Evolutionary conservation across 2,113 vertebrate species (phyloP), one percentile per base, ranked within the genome.

Genomic region (Egretta garzetta): DNA sequence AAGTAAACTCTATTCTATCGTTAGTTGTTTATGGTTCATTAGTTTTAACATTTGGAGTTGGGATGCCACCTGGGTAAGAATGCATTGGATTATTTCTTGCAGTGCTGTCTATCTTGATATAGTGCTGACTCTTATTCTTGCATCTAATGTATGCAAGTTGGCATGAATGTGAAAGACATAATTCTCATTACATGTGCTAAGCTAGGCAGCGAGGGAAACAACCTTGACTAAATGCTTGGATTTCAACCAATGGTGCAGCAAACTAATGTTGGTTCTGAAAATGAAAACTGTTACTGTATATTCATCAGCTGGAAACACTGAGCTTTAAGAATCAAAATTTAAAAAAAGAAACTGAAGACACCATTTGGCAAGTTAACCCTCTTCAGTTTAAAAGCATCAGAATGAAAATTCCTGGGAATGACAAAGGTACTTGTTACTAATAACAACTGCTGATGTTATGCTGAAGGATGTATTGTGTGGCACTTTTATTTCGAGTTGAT

Each of bases 101-200:
- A 87, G 91, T n/a, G 95, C 68, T 96, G 92, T 96, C 97, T 98
- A 15, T 96, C 96, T 97, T 96, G 96, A 91, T 94, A 58, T 15
- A 95, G 66, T 97, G 98, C 98, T 98, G 98, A 97, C 95, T 98
- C 87, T 92, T 98, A 79, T 95, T 96, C 91, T 96, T 97, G 88
- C 72, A 55, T 77, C 88, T 95, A 82, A 97, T 97, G 33, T 89
- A 98, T 98, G 98, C 96, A 66, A 92, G 94, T 80, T 98, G 98
- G 98, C 97, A 58, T 33, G 39, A 84, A 95, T 14, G 93, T 93
- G 94, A 91, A 96, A 98, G 97, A 86, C 94, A 90, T 85, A 95
- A 97, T 98, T 98, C 97, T 97, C 95, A 97, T 97, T 96, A 94
- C 92, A 62, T 95, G 96, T 97, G 97, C 97, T 97, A 95, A 98